Base-by-base conservation (phyloP, 2,797 vertebrate species). In the Fistularia commersonii region DNA sequence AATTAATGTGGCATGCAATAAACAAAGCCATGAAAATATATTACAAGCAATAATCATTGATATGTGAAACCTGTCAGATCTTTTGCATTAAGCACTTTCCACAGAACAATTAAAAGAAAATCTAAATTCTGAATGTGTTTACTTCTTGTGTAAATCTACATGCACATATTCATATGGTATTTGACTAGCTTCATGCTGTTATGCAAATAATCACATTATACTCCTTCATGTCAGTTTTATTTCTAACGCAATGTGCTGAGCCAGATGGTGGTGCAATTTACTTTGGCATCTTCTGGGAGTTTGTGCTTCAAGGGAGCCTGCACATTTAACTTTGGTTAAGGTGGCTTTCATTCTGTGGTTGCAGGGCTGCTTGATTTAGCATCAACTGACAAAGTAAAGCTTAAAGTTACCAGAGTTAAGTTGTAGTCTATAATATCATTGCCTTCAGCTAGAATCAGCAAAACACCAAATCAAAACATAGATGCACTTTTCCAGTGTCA, bases 161-260 rank as follows among this genome's bases (percentile, higher is more conserved):
- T 23, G 23, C 23, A 23, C 23, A 23, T 23, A 23, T 23, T 23
- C 23, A 23, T 23, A 23, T 23, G 23, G 23, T 23, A 23, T 23
- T 65, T 64, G 45, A 54, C 41, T 68, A 64, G 52, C 54, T 58
- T 56, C 41, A 57, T 72, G 60, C 50, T 54, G 62, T 51, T 50
- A 48, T 51, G n/a, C 50, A 74, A 63, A 73, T 68, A 64, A 45
- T 67, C 41, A 56, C 45, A 42, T 54, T 69, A 41, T 31, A 36
- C 62, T 66, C 41, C 54, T 13, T 48, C 11, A 48, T 41, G 41
- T 56, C 8, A 31, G 32, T 57, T 65, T 75, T 5, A 58, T 56
- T 62, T 63, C 42, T 48, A 48, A 42, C 23, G 10, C 32, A 34
- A 9, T 48, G 39, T 23, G 6, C 13, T 35, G 44, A 62, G 9